Evolutionary conservation across 2,113 vertebrate genomes (phyloP), one percentile per base, ranked within the genome.

Genomic region (Lonchura striata): DNA sequence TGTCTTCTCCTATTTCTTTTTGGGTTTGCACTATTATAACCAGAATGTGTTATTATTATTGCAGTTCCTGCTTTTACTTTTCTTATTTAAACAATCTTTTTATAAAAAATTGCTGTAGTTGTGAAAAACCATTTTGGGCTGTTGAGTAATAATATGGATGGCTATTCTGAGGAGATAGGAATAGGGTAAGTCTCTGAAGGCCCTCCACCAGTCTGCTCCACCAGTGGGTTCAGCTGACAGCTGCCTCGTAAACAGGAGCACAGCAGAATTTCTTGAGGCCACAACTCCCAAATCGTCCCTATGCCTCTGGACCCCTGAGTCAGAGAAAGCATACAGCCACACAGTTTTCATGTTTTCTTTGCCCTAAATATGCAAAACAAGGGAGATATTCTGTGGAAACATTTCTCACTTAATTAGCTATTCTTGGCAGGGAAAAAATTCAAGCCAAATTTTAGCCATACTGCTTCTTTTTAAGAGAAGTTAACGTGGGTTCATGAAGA

Each of bases 391-490:
- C 16, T 41, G 13, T 37, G 52, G 28, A 27, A 77, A 13, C 9
- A 9, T n/a, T 72, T 93, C 24, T 49, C 13, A 46, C 23, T 68
- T 80, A 37, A 47, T 44, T 50, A 54, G 24, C 5, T 9, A 6
- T 2, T 35, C 15, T 14, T 13, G 10, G 7, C 1, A 1, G 3
- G 8, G 1, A 8, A 22, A 46, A 49, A 33, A 22, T 10, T 12
- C 7, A 65, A 80, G 47, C 4, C 37, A 42, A 64, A 80, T 31
- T 44, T 11, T 50, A 76, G 41, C 15, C 41, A 42, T 11, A 44
- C 8, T 22, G 4, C 6, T 86, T 15, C 19, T 39, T 54, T 72
- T 65, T 15, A 13, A 44, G 54, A 77, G 78, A 66, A 2, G 10
- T 20, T 39, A 33, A 46, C 15, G 14, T 25, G 35, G 46, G 31